Conservation (phyloP, 1,140 invertebrate species). For the Camponotus floridanus region DNA sequence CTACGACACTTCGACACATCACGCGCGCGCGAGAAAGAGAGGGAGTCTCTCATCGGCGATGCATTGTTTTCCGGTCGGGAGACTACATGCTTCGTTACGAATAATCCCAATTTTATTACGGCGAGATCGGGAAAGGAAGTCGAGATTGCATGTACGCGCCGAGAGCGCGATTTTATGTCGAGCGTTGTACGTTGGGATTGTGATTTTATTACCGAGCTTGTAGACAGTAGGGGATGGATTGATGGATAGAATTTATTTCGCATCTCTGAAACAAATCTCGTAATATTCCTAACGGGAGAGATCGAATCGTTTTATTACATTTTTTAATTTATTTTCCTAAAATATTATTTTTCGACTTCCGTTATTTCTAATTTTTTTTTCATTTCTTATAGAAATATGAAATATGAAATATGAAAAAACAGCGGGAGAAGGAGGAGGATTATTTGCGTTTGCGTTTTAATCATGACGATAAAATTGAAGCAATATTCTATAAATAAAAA, state of each 20-base stretch:
- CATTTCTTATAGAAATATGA: constrained; percentile 2
- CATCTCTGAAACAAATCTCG: background rate
- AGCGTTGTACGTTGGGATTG: background rate
- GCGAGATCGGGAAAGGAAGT: background rate
- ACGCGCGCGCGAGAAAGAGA: background rate
- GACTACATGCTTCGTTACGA: constrained; percentile 40
- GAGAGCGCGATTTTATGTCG: constrained; percentile 24
- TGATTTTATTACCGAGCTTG: constrained; percentile 34
- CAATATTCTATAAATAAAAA: background rate
- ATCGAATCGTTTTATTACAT: background rate
- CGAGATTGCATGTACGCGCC: constrained; percentile 14
- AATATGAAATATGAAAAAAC: background rate
- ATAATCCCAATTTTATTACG: constrained; percentile 46
- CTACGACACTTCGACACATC: background rate
- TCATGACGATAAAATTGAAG: constrained; percentile 6
- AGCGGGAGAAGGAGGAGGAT: background rate
- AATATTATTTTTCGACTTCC: background rate
- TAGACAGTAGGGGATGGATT: background rate
- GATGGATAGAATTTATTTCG: constrained; percentile 19
- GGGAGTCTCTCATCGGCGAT: background rate
- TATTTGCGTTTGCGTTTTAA: background rate
- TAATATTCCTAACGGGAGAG: too few relatives aligned
- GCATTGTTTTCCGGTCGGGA: constrained; percentile 1
- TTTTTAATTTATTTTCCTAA: background rate
- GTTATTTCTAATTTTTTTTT: background rate